phyloP scores from a whole-genome alignment of 2,113 vertebrate genomes.

The Aldabrachelys gigantea region DNA sequence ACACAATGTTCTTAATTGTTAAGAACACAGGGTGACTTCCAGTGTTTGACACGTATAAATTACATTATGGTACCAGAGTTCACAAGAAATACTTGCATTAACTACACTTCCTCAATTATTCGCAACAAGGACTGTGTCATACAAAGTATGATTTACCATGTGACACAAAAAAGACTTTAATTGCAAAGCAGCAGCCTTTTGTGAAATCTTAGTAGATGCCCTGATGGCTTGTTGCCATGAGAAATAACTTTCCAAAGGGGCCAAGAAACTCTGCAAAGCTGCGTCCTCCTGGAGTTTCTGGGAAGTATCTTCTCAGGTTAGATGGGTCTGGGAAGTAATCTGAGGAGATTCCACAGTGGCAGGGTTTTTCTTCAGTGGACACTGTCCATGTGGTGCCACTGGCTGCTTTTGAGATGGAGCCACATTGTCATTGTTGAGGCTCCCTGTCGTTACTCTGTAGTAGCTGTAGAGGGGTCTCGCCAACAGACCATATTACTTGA shows the following conservation, averaged over 20 bases:
- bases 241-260: fast-evolving
- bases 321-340: neutral
- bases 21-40: neutral
- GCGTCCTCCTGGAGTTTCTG: neutral
- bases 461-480: neutral
- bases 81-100: neutral
- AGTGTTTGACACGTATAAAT: neutral
- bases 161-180: neutral
- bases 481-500: neutral
- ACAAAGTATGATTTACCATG: neutral
- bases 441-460: neutral
- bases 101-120: constrained; percentile 24
- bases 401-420: neutral
- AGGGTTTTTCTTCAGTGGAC: neutral
- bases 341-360: neutral
- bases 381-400: neutral
- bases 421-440: neutral
- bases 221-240: neutral
- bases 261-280: constrained; percentile 17
- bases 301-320: neutral
- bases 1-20: fast-evolving
- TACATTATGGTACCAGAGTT: neutral
- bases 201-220: constrained; percentile 7
- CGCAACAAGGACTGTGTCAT: neutral
- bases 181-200: constrained; percentile 15